These are phyloP conservation scores for Philopedon plagiatum DNA, from an alignment of 2,888 invertebrate species.

Conservation along the genomic window DNA sequence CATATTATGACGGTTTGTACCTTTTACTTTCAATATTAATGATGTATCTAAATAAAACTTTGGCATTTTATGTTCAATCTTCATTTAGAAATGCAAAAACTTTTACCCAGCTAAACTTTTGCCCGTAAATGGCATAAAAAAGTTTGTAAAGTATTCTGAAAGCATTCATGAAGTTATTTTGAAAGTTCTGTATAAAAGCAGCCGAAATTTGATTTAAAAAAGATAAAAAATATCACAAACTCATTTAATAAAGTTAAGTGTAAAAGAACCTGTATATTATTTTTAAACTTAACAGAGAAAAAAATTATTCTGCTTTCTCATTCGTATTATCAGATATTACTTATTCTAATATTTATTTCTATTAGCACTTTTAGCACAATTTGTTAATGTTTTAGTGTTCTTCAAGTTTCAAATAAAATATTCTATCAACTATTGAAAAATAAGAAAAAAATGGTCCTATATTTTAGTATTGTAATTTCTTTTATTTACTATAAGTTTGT, in stretches of 20 bases:
- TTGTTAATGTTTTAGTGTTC: no score
- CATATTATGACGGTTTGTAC: no score
- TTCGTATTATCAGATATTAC: no score
- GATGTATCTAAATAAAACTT: not conserved
- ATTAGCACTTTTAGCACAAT: no score
- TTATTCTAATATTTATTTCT: no score
- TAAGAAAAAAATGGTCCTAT: no score
- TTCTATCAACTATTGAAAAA: no score
- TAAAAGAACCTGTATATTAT: not conserved
- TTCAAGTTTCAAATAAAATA: no score
- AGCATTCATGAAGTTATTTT: slow-evolving; percentile 39
- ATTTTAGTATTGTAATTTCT: no score
- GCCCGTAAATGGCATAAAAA: slow-evolving; percentile 30
- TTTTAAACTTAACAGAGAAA: no score
- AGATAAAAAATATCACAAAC: not conserved
- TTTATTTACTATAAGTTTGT: no score
- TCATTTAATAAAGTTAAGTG: not conserved
- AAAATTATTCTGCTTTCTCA: no score
- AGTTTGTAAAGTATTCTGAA: slow-evolving; percentile 31
- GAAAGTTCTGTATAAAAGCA: slow-evolving; percentile 39
- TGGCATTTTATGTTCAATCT: slow-evolving; percentile 25
- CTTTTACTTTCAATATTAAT: not conserved
- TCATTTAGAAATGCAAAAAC: slow-evolving; percentile 29
- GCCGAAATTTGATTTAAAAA: slow-evolving; percentile 8
- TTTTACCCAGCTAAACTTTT: slow-evolving; percentile 19